A percentile compares a stretch with the other conserved stretches of the same genome.
Evolutionary conservation across 2,797 vertebrate species (phyloP).

Genomic region (Phoebastria nigripes): DNA sequence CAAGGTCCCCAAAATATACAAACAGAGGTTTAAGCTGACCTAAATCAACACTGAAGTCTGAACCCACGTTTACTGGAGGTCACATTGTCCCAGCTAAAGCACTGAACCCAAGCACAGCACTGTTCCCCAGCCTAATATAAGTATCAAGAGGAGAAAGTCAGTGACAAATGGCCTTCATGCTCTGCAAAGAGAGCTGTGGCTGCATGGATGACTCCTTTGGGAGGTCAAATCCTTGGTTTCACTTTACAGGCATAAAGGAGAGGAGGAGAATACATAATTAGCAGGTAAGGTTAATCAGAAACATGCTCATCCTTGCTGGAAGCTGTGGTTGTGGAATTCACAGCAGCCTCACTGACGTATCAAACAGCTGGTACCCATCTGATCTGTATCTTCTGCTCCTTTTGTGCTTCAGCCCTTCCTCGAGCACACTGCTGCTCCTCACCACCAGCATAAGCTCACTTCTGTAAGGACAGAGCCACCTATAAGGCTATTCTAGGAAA

Average conservation of each 20-base stretch:
- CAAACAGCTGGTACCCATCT: background rate
- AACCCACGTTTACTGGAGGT: background rate
- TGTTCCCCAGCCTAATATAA: background rate
- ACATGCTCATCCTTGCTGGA: background rate
- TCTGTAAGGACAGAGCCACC: background rate
- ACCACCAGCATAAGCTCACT: background rate
- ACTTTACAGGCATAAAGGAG: background rate
- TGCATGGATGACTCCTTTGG: background rate
- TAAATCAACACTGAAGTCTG: background rate
- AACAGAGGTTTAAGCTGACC: background rate
- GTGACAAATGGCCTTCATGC: background rate
- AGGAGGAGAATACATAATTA: background rate
- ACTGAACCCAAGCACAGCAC: background rate
- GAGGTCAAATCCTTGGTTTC: background rate
- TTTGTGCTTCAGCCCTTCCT: background rate
- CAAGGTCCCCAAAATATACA: background rate
- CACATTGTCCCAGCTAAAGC: background rate
- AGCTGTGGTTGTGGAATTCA: background rate
- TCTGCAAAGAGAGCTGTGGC: background rate
- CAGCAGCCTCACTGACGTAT: background rate
- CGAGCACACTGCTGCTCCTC: background rate
- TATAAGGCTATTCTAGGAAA: background rate
- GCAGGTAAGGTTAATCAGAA: background rate
- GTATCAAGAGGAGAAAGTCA: background rate
- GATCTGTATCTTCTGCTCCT: background rate